These are phyloP conservation scores for Sinocyclocheilus maitianheensis DNA, from an alignment of 2,113 vertebrate species.

Conservation along the genomic window DNA sequence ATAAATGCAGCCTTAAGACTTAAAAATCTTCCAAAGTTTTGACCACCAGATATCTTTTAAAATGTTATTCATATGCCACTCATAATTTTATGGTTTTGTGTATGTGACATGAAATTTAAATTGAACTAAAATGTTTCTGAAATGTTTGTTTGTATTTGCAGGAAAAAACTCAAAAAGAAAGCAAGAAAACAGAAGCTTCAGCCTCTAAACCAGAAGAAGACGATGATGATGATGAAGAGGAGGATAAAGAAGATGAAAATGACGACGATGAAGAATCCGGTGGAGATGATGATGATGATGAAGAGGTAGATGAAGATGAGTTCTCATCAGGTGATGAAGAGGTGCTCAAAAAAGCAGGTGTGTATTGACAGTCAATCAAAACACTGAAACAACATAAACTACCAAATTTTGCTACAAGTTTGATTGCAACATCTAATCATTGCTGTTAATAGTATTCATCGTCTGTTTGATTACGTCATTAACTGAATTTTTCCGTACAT, in stretches of 20 bases:
- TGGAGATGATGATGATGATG: not conserved
- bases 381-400: too few relatives aligned
- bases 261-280: conserved; percentile 61
- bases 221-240: not conserved
- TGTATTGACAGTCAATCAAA: not conserved
- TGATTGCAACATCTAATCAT: too few relatives aligned
- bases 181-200: not conserved
- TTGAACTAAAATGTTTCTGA: not conserved
- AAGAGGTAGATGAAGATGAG: conserved; percentile 72
- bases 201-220: conserved; percentile 48
- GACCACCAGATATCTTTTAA: too few relatives aligned
- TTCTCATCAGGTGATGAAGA: conserved; percentile 84
- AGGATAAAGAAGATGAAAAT: conserved; percentile 39
- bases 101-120: too few relatives aligned
- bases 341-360: conserved; percentile 89
- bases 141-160: conserved; percentile 50
- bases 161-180: conserved; percentile 77
- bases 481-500: too few relatives aligned
- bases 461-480: too few relatives aligned
- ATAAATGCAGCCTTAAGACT: too few relatives aligned
- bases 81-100: not conserved
- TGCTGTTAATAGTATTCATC: too few relatives aligned
- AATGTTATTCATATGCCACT: not conserved
- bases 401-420: too few relatives aligned
- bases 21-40: too few relatives aligned